Evolutionary conservation across 2,888 invertebrate species (phyloP), one percentile per base, ranked within the genome.

Genomic region (Furcula furcula): DNA sequence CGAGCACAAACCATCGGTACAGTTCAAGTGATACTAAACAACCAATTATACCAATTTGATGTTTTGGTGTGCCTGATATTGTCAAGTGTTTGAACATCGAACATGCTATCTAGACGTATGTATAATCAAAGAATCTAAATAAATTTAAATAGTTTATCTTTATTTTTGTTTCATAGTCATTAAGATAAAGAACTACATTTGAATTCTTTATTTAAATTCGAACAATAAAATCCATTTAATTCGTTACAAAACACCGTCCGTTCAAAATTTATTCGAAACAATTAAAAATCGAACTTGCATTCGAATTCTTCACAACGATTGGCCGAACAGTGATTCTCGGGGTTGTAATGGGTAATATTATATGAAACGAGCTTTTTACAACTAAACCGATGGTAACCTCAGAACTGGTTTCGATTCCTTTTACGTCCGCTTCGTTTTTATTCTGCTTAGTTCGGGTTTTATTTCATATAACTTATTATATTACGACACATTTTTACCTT

Each of bases 321-420:
- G 80, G 82, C 56, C 67, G 73, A 69, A 60, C 71, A 71, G 78
- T 80, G 81, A 80, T 84, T 83, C 82, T 79, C 79, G 65, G 81
- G 79, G 76, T 78, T 76, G 84, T 85, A 85, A 85, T 85, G 81
- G 84, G 80, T 75, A 84, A 86, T 87, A 83, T 83, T 84, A 82
- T 83, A 82, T 77, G 82, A 77, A 86, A 87, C 81, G 82, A 72
- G 76, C 73, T 70, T 85, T 87, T 87, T 84, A 87, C 80, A 84
- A 76, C 85, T 84, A 82, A 79, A 80, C 75, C 76, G 75, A 74
- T 71, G 26, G 26, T 26, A 26, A 74, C 72, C 69, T 56, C 73
- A 76, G 66, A 81, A 85, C 87, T 58, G 84, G 86, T 86, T 83
- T 65, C 60, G 64, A 76, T 75, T 75, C 77, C 73, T 76, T 81